Conservation (phyloP, 1,140 invertebrate species). For the Orius laevigatus region DNA sequence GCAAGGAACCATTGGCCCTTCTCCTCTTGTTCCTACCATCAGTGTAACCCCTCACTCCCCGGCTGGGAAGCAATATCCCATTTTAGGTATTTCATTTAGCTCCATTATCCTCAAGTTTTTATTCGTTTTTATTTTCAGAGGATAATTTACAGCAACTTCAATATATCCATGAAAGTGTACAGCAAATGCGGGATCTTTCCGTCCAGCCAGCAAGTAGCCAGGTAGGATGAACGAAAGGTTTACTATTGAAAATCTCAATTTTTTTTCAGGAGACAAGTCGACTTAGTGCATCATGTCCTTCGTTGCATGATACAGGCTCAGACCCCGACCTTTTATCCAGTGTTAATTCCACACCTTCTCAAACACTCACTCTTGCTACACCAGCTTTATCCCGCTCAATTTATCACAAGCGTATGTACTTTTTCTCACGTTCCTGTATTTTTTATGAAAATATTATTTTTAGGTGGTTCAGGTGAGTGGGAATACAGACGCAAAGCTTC, state of each 20-base stretch:
- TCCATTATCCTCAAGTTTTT: slow-evolving; percentile 5
- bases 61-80: slow-evolving; percentile 41
- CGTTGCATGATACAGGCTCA: slow-evolving; percentile 34
- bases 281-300: slow-evolving; percentile 59
- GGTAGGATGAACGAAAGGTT: slow-evolving; percentile 12
- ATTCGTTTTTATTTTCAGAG: slow-evolving; percentile 30
- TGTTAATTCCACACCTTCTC: slow-evolving; percentile 33
- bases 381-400: slow-evolving; percentile 19
- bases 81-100: slow-evolving; percentile 30
- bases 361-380: slow-evolving; percentile 23
- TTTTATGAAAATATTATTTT: background rate
- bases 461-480: slow-evolving; percentile 22
- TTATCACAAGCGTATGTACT: slow-evolving; percentile 14
- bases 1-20: slow-evolving; percentile 22
- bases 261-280: slow-evolving; percentile 25
- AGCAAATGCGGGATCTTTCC: slow-evolving; percentile 52
- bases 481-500: slow-evolving; percentile 12
- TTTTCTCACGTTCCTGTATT: background rate
- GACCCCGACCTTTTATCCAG: slow-evolving; percentile 31
- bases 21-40: slow-evolving; percentile 54
- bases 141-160: slow-evolving; percentile 60
- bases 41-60: slow-evolving; percentile 74
- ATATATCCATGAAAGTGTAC: slow-evolving; percentile 53
- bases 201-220: slow-evolving; percentile 22
- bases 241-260: slow-evolving; percentile 6